Evolutionary conservation across 2,797 vertebrate species (phyloP), one percentile per base, ranked within the genome.

Genomic region (Lagorchestes hirsutus): DNA sequence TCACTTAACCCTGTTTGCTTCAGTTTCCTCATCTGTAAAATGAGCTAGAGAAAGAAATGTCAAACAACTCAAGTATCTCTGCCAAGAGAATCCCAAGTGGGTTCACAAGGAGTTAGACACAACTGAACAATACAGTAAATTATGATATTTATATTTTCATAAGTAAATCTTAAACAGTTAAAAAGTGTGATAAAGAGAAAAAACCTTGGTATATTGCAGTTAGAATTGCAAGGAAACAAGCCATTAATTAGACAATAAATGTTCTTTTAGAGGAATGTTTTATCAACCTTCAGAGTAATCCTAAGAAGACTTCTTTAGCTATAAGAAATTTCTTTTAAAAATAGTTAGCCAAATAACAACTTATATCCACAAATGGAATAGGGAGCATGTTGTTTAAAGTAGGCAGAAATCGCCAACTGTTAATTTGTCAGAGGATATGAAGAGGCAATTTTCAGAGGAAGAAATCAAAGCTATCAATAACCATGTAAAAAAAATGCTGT

Each of bases 331-430:
- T 95, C 92, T 94, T 93, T 96, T 97, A 98, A 97, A 91, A 95
- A 82, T 96, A 91, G 96, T 97, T 96, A 91, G 62, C 18, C 62
- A 97, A 96, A 97, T 96, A 93, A 94, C 90, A 92, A 96, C 97
- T 98, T 98, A 97, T 98, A 97, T 97, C 97, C 97, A 97, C 92
- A 95, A 97, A 96, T 96, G 94, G 92, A 97, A 93, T 74, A 97
- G 97, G 22, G 96, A 96, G 96, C 90, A 94, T 67, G 62, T 93
- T 74, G 96, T 96, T 97, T 97, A 97, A 96, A 96, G 90, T 18
- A 74, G 34, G n/a, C n/a, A 40, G 67, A 74, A 74, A 74, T 74
- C n/a, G 2, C 67, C 67, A 74, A 74, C 5, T 40, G 67, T 74
- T n/a, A 67, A 67, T n/a, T 74, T 74, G 67, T 74, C 34, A 74